Base-by-base conservation (phyloP, 2,113 vertebrate genomes). In the Actenoides hombroni region DNA sequence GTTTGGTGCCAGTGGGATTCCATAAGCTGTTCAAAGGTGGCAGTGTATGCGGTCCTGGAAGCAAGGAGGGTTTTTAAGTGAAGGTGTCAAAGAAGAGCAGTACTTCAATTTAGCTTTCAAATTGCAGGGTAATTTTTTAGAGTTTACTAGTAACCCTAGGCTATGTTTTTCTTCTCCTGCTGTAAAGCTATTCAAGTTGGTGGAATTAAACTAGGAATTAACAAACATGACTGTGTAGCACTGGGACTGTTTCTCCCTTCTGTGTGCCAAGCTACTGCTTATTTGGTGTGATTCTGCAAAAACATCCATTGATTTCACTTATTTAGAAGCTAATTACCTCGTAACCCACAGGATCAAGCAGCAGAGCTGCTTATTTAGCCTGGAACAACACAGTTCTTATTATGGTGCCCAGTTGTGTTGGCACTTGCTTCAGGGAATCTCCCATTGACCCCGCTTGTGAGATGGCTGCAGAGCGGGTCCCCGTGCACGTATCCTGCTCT, bases 221-320 rank as follows among this genome's bases (percentile, higher is more conserved):
- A 61, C 60, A 78, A 88, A 84, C 87, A 84, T 0, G 5, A 83
- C 70, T 42, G 18, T 33, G 49, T 71, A 92, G 90, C 77, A 60
- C 2, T 84, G 80, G 63, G 69, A 68, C 65, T 71, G 78, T 90
- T 95, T 94, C 57, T 86, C 64, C 77, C 31, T 73, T 86, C 70
- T 70, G 16, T 11, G 68, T 80, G 92, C 93, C 80, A 94, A 68
- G 59, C 83, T 85, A 85, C 80, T 85, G 59, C 65, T 95, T 89
- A 63, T 88, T 93, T 93, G 61, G 61, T 63, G 63, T 90, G 53
- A 80, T 82, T 87, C 70, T 89, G 80, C 78, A 86, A 81, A 94
- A 95, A 53, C 73, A 88, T 86, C 88, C 57, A 90, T 61, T 96
- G 95, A 92, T 96, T 91, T 93, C 42, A 57, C 77, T 94, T 92